These are phyloP conservation scores for Pinctada fucata DNA, from an alignment of 2,888 invertebrate genomes.

Conservation along the genomic window DNA sequence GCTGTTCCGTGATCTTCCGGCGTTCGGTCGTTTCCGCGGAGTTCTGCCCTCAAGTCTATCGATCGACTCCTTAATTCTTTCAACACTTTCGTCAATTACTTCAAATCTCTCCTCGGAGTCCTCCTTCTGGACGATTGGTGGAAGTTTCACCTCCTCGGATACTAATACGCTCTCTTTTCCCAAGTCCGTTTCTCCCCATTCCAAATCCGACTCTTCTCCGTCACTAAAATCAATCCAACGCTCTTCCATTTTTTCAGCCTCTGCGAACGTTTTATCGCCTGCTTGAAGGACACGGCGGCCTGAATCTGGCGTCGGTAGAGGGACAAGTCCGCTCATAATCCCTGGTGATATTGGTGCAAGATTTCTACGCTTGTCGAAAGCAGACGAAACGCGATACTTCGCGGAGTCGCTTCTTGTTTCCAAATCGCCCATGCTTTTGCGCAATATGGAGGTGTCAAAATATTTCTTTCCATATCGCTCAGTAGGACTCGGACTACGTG, in stretches of 20 bases:
- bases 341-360: background rate
- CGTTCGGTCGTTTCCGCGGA: slow-evolving; percentile 1
- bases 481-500: slow-evolving; percentile 10
- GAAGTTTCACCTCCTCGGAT: slow-evolving; percentile 1
- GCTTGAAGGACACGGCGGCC: slow-evolving; percentile 10
- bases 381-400: slow-evolving; percentile 1
- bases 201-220: background rate
- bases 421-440: slow-evolving; percentile 14
- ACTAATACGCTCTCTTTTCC: background rate
- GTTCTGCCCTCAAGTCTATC: slow-evolving; percentile 22
- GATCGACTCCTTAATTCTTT: slow-evolving; percentile 23
- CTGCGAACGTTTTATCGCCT: slow-evolving; percentile 21
- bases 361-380: slow-evolving; percentile 1
- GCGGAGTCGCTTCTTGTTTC: slow-evolving; percentile 10
- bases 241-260: slow-evolving; percentile 7
- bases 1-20: background rate
- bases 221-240: background rate
- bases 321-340: background rate
- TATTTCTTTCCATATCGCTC: slow-evolving; percentile 24
- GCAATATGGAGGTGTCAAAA: slow-evolving; percentile 27
- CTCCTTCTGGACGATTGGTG: background rate
- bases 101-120: background rate
- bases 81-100: slow-evolving; percentile 11
- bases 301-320: background rate
- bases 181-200: background rate